These are phyloP conservation scores for Callorhinus ursinus DNA, from an alignment of 2,113 vertebrate genomes.

Conservation along the genomic window DNA sequence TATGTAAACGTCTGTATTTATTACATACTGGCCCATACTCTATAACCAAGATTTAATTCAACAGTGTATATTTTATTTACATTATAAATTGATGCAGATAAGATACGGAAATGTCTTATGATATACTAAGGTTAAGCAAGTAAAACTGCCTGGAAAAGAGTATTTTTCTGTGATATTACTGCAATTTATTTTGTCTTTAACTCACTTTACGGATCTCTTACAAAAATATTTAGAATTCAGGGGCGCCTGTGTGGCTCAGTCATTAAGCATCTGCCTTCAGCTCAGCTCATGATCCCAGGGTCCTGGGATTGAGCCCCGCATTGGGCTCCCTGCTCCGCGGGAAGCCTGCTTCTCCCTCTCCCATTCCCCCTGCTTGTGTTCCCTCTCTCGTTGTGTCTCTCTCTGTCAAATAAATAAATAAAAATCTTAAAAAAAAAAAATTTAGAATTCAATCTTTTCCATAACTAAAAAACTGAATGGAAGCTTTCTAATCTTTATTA, in stretches of 20 bases:
- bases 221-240: slow-evolving; percentile 28
- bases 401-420: no score
- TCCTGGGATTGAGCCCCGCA: no score
- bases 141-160: slow-evolving; percentile 49
- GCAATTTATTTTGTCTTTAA: slow-evolving; percentile 16
- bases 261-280: no score
- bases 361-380: no score
- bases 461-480: slow-evolving; percentile 16
- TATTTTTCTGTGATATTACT: slow-evolving; percentile 20
- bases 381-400: no score
- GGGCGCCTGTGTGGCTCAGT: no score
- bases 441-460: slow-evolving; percentile 18
- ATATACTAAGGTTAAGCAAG: slow-evolving; percentile 25
- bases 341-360: no score
- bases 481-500: background rate
- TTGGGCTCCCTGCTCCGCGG: no score
- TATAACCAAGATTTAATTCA: slow-evolving; percentile 2
- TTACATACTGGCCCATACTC: background rate
- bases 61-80: slow-evolving; percentile 28
- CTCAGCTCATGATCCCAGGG: no score
- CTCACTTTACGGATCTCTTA: background rate
- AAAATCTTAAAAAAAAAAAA: background rate
- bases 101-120: background rate
- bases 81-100: slow-evolving; percentile 11
- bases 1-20: slow-evolving; percentile 15